Conservation (phyloP, 2,888 invertebrate genomes). For the Cheilosia urbana region DNA sequence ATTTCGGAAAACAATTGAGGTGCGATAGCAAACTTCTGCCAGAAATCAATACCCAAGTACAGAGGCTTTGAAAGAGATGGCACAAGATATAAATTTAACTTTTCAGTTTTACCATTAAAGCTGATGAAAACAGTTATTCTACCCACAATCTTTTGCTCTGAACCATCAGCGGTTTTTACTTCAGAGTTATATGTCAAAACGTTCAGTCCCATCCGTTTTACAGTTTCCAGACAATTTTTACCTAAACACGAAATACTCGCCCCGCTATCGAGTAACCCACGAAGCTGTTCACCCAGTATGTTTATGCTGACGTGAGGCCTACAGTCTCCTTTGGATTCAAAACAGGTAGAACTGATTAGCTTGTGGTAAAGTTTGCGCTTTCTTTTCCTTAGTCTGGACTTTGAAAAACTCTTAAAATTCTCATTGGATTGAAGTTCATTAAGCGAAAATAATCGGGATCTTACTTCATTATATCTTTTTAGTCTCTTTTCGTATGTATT, state of each 20-base stretch:
- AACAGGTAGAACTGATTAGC: not conserved
- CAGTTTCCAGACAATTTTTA: too few species aligned
- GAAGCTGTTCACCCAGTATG: not conserved
- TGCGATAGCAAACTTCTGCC: too few species aligned
- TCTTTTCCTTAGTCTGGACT: not conserved
- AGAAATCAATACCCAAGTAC: constrained; percentile 54
- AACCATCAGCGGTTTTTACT: not conserved
- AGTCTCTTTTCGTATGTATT: too few species aligned
- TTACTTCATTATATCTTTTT: too few species aligned
- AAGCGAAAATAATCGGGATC: not conserved
- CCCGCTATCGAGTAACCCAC: not conserved
- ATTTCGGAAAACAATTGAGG: not conserved
- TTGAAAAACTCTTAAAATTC: not conserved
- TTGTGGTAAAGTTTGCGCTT: not conserved
- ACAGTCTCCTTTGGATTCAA: not conserved
- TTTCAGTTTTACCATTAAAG: not conserved
- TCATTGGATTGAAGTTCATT: not conserved
- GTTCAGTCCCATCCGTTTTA: not conserved
- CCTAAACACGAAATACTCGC: too few species aligned
- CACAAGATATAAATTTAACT: constrained; percentile 26
- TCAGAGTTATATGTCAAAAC: not conserved
- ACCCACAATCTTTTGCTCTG: not conserved
- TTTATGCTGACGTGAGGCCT: not conserved
- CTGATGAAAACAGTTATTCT: not conserved
- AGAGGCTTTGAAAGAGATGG: constrained; percentile 48